phyloP scores from a whole-genome alignment of 2,797 vertebrate genomes.

The Crocidura indochinensis region DNA sequence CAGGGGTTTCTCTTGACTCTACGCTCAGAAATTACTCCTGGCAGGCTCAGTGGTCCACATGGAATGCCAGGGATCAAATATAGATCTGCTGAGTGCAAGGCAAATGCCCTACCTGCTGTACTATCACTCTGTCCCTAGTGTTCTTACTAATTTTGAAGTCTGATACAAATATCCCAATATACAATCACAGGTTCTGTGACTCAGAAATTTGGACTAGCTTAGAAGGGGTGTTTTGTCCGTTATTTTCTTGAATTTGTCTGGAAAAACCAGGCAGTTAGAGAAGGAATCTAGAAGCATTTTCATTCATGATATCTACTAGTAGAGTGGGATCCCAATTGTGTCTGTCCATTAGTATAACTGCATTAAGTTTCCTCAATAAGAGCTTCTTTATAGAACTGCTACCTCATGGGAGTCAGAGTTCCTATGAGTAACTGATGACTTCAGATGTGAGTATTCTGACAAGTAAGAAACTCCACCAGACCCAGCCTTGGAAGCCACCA shows the following conservation, averaged over 20 bases:
- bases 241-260: neutral
- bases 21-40: no score
- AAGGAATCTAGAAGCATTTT: slow-evolving; percentile 9
- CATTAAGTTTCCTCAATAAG: neutral
- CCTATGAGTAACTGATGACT: neutral
- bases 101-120: no score
- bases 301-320: neutral
- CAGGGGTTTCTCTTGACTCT: no score
- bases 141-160: slow-evolving; percentile 11
- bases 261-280: neutral
- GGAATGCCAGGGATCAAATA: no score
- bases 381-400: slow-evolving; percentile 11
- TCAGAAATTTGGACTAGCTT: slow-evolving; percentile 55
- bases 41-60: no score
- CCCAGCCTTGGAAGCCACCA: neutral
- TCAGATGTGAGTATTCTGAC: neutral
- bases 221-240: neutral
- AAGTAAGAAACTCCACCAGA: neutral
- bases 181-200: neutral
- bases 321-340: neutral
- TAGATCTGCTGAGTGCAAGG: no score
- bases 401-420: neutral
- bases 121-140: neutral
- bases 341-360: neutral
- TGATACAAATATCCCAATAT: slow-evolving; percentile 1